Base-by-base conservation (phyloP, 1,140 invertebrate genomes). In the Drosophila ficusphila region DNA sequence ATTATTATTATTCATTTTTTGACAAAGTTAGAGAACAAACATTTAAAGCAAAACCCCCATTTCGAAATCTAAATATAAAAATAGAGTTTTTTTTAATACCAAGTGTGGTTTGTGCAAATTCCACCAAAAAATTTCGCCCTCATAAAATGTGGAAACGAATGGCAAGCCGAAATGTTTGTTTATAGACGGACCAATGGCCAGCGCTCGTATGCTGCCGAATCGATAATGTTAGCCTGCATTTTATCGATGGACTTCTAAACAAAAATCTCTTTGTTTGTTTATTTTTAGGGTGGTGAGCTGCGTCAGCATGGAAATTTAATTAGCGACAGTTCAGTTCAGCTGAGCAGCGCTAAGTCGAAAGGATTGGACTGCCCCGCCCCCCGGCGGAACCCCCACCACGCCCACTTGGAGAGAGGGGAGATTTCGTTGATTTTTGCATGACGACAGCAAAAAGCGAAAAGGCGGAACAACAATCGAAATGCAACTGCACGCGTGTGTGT, bases 281-380 rank as follows among this genome's bases (percentile, higher is more conserved):
- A 88, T 88, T 88, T 86, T 88, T 88, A 88, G 82, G 79, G 44
- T 38, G 42, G 31, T 41, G 52, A 75, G 65, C 79, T 82, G 77
- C 77, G 74, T 88, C 82, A 88, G 77, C 82, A 60, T 62, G 64
- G 74, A 88, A 88, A 82, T 88, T 88, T 78, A 88, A 88, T 88
- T 88, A 88, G 74, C 77, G 74, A 82, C 82, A 88, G 56, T 88
- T 72, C 64, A 77, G 61, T 27, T 67, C 19, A 67, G 60, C 46
- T 51, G 61, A 65, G 27, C 44, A 23, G 41, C 41, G 21, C 3
- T 44, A 25, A 14, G 41, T 25, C 21, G 16, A 60, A 23, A 11
- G 23, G 42, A 44, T 46, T 27, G 19, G 21, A 27, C 16, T 6
- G 21, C 19, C 46, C 54, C 34, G 9, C 7, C 34, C 25, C 21